phyloP scores from a whole-genome alignment of 2,113 vertebrate genomes.

The Trinectes maculatus region DNA sequence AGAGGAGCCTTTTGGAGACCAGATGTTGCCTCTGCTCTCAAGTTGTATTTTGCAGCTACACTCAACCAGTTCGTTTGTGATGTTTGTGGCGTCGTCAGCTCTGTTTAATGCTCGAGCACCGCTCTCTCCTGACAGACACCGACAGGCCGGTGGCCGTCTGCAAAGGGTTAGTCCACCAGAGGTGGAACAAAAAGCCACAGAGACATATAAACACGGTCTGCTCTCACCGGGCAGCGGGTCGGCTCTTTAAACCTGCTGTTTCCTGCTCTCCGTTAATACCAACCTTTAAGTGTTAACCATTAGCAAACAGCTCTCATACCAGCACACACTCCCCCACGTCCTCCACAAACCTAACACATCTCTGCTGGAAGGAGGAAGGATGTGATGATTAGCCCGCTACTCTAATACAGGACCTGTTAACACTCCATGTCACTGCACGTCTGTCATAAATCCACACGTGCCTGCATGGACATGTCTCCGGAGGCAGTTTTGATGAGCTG shows the following conservation, averaged over 20 bases:
- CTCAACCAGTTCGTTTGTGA: constrained; percentile 20
- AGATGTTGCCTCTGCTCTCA: constrained; percentile 55
- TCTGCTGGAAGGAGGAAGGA: constrained; percentile 24
- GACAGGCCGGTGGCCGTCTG: not conserved
- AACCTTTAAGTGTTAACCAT: constrained; percentile 44
- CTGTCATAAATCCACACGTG: constrained; percentile 60
- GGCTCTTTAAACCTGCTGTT: constrained; percentile 22
- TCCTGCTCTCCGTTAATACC: constrained; percentile 23
- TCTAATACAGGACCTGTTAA: constrained; percentile 35
- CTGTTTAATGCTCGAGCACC: constrained; percentile 23
- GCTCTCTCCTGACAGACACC: constrained; percentile 3
- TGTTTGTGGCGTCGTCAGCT: constrained; percentile 31
- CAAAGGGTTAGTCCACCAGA: not conserved
- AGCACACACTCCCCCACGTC: constrained; percentile 1
- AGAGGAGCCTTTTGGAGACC: constrained; percentile 38
- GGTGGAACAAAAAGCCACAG: not conserved
- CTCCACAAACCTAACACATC: not conserved
- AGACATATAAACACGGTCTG: constrained; percentile 12
- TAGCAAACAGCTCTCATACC: constrained; percentile 29
- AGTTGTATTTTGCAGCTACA: constrained; percentile 31
- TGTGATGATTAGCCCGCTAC: constrained; percentile 37
- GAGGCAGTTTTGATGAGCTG: constrained; percentile 8
- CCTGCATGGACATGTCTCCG: constrained; percentile 33
- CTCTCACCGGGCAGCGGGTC: not conserved
- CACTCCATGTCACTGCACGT: constrained; percentile 60